Evolutionary conservation across 2,888 invertebrate genomes (phyloP).

Genomic region (Acleris emargana): DNA sequence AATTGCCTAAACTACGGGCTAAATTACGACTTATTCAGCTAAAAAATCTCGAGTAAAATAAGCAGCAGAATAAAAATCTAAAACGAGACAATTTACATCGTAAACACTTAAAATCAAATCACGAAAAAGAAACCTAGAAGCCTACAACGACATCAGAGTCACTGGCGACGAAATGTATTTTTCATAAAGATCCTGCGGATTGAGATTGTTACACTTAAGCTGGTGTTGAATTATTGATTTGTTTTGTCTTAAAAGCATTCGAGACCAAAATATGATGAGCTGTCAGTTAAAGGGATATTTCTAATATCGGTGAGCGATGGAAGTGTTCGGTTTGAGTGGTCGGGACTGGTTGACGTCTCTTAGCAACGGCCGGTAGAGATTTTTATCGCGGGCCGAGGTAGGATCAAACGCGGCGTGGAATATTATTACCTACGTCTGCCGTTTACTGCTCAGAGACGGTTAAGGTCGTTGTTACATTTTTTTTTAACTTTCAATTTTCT

Average conservation of each 20-base stretch:
- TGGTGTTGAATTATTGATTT: slow-evolving; percentile 60
- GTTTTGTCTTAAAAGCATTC: slow-evolving; percentile 55
- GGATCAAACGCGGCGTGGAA: slow-evolving; percentile 55
- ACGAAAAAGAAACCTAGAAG: background rate
- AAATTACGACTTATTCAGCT: too few species aligned
- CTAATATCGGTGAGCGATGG: background rate
- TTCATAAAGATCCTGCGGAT: slow-evolving; percentile 26
- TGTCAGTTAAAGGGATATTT: slow-evolving; percentile 33
- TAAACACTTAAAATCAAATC: background rate
- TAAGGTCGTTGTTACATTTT: background rate
- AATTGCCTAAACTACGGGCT: too few species aligned
- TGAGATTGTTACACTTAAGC: slow-evolving; percentile 32
- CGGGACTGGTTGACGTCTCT: slow-evolving; percentile 44
- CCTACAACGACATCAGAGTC: slow-evolving; percentile 16
- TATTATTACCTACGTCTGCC: slow-evolving; percentile 49
- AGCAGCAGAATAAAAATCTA: too few species aligned
- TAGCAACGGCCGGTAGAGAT: slow-evolving; percentile 45
- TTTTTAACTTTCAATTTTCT: background rate
- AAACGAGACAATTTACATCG: too few species aligned
- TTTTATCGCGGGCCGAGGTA: slow-evolving; percentile 41
- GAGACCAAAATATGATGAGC: slow-evolving; percentile 44
- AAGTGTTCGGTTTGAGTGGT: slow-evolving; percentile 18
- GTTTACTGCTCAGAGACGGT: slow-evolving; percentile 42
- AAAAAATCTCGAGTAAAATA: too few species aligned
- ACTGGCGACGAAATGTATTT: slow-evolving; percentile 20